Evolutionary conservation across 2,797 vertebrate species (phyloP).

Genomic region (Siniperca scherzeri): DNA sequence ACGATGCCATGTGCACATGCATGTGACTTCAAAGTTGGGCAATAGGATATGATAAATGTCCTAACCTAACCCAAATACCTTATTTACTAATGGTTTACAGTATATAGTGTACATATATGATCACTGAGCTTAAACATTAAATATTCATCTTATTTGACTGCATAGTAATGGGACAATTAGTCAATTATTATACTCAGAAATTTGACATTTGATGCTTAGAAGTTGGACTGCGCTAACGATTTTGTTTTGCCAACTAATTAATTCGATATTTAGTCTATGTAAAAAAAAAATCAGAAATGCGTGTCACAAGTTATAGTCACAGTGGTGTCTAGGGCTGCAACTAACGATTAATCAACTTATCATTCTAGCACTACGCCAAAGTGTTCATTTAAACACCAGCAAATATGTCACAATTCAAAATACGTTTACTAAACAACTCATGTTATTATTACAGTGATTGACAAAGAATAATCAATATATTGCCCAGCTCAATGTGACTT

Average conservation of each 20-base stretch:
- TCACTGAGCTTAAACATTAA: background rate
- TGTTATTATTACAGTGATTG: too few relatives aligned
- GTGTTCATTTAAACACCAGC: too few relatives aligned
- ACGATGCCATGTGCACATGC: background rate
- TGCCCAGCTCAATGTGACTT: background rate
- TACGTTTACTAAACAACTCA: too few relatives aligned
- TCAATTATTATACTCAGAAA: background rate
- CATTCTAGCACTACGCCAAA: too few relatives aligned
- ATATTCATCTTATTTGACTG: conserved; percentile 4
- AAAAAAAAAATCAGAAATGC: background rate
- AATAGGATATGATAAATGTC: conserved; percentile 1
- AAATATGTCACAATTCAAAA: too few relatives aligned
- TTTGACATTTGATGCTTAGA: background rate
- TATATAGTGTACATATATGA: background rate
- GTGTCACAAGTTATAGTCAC: background rate
- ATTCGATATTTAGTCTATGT: too few relatives aligned
- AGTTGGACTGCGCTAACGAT: background rate
- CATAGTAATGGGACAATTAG: background rate
- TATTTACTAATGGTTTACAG: background rate
- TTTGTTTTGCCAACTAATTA: background rate
- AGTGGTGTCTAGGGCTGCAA: background rate
- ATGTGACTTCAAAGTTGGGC: conserved; percentile 32
- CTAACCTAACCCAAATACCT: background rate
- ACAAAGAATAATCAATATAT: too few relatives aligned
- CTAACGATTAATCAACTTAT: background rate